Evolutionary conservation across 1,140 invertebrate species (phyloP), one percentile per base, ranked within the genome.

Genomic region (Muscidifurax raptorellus): DNA sequence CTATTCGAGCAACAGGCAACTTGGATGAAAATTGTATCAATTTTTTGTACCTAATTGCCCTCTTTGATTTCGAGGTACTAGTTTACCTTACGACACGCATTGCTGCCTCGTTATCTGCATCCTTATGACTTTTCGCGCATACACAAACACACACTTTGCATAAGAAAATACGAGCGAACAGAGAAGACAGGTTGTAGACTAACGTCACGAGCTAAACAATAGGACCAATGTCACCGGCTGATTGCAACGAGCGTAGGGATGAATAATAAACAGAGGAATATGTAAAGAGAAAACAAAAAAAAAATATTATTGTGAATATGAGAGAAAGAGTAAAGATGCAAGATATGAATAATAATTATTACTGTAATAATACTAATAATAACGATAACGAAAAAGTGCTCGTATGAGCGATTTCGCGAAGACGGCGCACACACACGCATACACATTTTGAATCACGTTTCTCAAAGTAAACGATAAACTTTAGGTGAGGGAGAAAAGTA

Each of bases 211-310:
- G 52, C 52, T 59, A 7, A 59, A 30, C 64, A 36, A 74, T 74
- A 30, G 71, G 71, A 74, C 71, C 71, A 74, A 74, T 40, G 32
- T 74, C 32, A n/a, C 9, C 71, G 71, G 28, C 32, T 32, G 25
- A 69, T 30, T 69, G 28, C 7, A 69, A 10, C 66, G 28, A 28
- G 66, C 64, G 64, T 27, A 66, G 25, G n/a, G 64, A 66, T 66
- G 25, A 27, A 66, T 66, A 66, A 27, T 66, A 25, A 66, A 12
- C n/a, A 4, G 25, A 47, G 44, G 12, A 47, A 5, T 40, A 40
- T 40, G 9, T 25, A n/a, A 69, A 27, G 67, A 69, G n/a, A 28
- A 69, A 27, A 32, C 28, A 30, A 30, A 32, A 13, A 22, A 69
- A 74, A 74, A 6, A n/a, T 27, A 25, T 9, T 47, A 44, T 74